phyloP scores from a whole-genome alignment of 1,140 invertebrate genomes.

The Apis florea region DNA sequence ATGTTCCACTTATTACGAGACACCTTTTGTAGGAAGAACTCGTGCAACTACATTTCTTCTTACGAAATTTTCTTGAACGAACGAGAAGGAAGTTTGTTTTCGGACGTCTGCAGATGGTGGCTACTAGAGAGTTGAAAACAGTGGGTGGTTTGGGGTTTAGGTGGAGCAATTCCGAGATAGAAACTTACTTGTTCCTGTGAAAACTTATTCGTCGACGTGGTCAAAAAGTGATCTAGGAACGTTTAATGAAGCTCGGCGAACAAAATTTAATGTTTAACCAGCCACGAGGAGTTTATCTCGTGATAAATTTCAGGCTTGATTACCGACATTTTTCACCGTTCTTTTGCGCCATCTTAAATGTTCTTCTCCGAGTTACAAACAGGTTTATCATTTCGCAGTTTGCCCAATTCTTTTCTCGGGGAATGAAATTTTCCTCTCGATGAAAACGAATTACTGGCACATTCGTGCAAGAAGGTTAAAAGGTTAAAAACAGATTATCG shows the following conservation, averaged over 20 bases:
- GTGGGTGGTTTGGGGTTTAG: background rate
- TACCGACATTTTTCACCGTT: background rate
- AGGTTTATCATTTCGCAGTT: background rate
- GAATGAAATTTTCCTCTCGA: too few relatives aligned
- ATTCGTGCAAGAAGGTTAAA: too few relatives aligned
- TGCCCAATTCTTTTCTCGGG: background rate
- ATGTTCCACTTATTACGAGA: too few relatives aligned
- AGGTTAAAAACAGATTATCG: too few relatives aligned
- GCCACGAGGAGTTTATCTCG: background rate
- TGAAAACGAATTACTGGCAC: background rate
- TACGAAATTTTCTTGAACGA: background rate
- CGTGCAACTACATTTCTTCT: background rate
- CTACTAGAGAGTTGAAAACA: constrained; percentile 1
- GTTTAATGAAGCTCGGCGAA: background rate
- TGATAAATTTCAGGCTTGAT: background rate
- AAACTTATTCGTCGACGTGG: constrained; percentile 11
- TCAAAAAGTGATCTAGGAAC: background rate
- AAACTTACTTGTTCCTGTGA: background rate
- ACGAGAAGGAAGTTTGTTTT: constrained; percentile 23
- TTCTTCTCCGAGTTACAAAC: background rate
- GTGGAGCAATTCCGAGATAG: constrained; percentile 9
- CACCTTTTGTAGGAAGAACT: too few relatives aligned
- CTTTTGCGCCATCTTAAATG: background rate
- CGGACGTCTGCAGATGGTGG: constrained; percentile 1
- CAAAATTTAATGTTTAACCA: background rate